Evolutionary conservation across 2,113 vertebrate genomes (phyloP), one percentile per base, ranked within the genome.

Genomic region (Centrocercus urophasianus): DNA sequence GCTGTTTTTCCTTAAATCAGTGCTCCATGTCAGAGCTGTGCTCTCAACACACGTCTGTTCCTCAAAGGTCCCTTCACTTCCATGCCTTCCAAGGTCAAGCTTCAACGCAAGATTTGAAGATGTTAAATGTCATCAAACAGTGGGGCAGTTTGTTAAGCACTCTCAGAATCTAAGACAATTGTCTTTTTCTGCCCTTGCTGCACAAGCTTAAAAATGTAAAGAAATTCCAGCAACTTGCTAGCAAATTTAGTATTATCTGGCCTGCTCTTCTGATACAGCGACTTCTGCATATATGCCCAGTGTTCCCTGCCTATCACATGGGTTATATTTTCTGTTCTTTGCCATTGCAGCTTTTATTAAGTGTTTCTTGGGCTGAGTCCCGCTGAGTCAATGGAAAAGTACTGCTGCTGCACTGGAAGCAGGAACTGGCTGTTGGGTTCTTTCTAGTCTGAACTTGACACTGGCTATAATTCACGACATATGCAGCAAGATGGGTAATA

Each of bases 351-450:
- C 34, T 22, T 66, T 90, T 92, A 78, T 91, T 63, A 74, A 83
- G 12, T 56, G 34, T 66, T 34, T 54, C 34, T 71, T 74, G 70
- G 45, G 45, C 2, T 85, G 82, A 80, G 79, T 87, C 82, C 75
- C 71, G 85, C 13, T 64, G 69, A 93, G 63, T 56, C 50, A 91
- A 70, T 83, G 81, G 89, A 91, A 95, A 93, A 89, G 65, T 36
- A 40, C 30, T 48, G 48, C 36, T 66, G 77, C 36, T 43, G 3
- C 19, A 71, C 3, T 85, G 25, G 64, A 87, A 91, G 28, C 45
- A 88, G 56, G 59, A 93, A 67, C 34, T 34, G 50, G 42, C 25
- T 92, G 91, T 83, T 36, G 50, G 84, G 56, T 10, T 36, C 45
- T 83, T 83, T 40, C 38, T 77, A 21, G 38, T 74, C 69, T 52